Percentiles rank a stretch among this genome's conserved stretches.
Evolutionary conservation across 2,113 vertebrate species (phyloP).

Genomic region (Crotalus tigris): DNA sequence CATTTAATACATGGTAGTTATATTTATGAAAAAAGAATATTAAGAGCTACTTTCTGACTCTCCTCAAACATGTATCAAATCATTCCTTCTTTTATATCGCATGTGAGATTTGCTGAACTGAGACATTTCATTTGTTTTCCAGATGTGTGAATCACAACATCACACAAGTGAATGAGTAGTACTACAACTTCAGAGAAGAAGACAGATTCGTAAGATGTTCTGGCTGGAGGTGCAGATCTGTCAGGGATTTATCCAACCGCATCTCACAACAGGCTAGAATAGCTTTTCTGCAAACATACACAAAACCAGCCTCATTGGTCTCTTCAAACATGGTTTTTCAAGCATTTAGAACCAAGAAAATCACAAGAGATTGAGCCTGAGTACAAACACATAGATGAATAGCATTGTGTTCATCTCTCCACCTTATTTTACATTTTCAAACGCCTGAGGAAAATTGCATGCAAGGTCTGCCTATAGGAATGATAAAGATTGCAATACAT

Average conservation of each 20-base stretch:
- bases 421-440: neutral
- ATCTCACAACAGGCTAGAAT: neutral
- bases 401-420: neutral
- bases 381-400: neutral
- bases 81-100: neutral
- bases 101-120: neutral
- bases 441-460: neutral
- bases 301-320: neutral
- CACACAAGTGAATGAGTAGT: neutral
- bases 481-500: neutral
- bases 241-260: neutral
- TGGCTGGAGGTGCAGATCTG: neutral
- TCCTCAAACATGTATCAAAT: neutral
- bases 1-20: rapidly evolving
- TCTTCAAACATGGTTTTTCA: neutral
- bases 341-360: constrained; percentile 8
- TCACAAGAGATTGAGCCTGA: neutral
- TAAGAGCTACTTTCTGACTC: rapidly evolving
- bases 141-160: neutral
- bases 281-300: neutral
- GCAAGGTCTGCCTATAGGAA: neutral
- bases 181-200: neutral
- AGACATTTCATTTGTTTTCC: neutral
- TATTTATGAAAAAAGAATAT: neutral
- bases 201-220: neutral